These are phyloP conservation scores for Phataginus tricuspis DNA, from an alignment of 2,797 vertebrate genomes.

Conservation along the genomic window DNA sequence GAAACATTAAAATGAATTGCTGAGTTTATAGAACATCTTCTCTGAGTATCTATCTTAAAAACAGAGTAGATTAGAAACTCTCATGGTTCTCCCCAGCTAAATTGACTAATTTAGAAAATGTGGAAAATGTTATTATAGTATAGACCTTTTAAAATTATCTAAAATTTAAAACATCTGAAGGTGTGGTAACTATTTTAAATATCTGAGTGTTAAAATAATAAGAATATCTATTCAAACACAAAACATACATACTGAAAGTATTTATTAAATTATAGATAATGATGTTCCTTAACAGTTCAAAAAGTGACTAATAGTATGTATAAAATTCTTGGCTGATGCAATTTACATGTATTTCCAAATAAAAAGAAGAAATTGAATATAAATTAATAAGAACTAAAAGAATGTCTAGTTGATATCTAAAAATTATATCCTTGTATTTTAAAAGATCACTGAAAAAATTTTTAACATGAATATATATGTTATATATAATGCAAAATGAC, in stretches of 20 bases:
- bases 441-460: slow-evolving; percentile 30
- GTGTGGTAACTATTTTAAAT: neutral
- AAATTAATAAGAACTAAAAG: slow-evolving; percentile 16
- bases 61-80: neutral
- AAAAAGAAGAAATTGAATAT: slow-evolving; percentile 30
- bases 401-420: neutral
- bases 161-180: neutral
- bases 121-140: neutral
- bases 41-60: slow-evolving; percentile 26
- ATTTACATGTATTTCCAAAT: slow-evolving; percentile 10
- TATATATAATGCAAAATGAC: neutral
- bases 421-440: neutral
- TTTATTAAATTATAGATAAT: slow-evolving; percentile 1
- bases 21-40: neutral
- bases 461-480: neutral
- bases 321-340: neutral
- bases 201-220: neutral
- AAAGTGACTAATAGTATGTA: neutral
- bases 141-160: neutral
- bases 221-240: slow-evolving; percentile 20
- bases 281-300: neutral
- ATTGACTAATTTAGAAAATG: slow-evolving; percentile 9
- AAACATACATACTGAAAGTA: slow-evolving; percentile 3
- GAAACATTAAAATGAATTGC: slow-evolving; percentile 41
- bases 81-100: neutral